These are phyloP conservation scores for Linnaemya tessellans DNA, from an alignment of 2,888 invertebrate species.

Conservation along the genomic window DNA sequence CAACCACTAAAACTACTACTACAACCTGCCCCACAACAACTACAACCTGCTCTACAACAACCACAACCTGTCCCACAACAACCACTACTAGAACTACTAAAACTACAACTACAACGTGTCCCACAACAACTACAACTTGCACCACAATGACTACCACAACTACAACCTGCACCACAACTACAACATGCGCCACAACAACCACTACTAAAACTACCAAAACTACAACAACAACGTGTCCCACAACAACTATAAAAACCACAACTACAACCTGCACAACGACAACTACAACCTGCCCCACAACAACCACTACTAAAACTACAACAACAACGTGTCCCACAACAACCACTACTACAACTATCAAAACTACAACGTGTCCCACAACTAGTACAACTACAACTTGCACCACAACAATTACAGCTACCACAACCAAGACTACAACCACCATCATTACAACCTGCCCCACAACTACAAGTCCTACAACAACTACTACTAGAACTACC, in stretches of 20 bases:
- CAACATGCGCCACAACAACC: slow-evolving; percentile 10
- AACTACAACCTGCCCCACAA: neutral
- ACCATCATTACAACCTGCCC: neutral
- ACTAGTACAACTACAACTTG: neutral
- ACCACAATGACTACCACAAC: slow-evolving; percentile 33
- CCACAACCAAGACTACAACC: neutral
- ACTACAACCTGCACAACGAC: neutral
- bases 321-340: neutral
- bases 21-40: slow-evolving; percentile 7
- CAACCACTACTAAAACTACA: slow-evolving; percentile 24
- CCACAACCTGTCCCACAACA: slow-evolving; percentile 12
- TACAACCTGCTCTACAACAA: slow-evolving; percentile 35
- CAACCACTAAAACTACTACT: slow-evolving; percentile 28
- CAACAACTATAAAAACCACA: neutral
- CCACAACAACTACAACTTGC: slow-evolving; percentile 20
- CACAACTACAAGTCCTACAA: neutral
- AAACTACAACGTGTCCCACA: neutral
- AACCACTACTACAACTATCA: neutral
- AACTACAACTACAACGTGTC: slow-evolving; percentile 10
- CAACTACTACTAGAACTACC: neutral
- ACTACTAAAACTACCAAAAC: neutral
- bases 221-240: slow-evolving; percentile 15
- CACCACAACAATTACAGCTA: neutral
- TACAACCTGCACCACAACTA: slow-evolving; percentile 24
- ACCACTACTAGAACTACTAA: neutral